Base-by-base conservation (phyloP, 2,797 vertebrate genomes). In the Fratercula arctica region DNA sequence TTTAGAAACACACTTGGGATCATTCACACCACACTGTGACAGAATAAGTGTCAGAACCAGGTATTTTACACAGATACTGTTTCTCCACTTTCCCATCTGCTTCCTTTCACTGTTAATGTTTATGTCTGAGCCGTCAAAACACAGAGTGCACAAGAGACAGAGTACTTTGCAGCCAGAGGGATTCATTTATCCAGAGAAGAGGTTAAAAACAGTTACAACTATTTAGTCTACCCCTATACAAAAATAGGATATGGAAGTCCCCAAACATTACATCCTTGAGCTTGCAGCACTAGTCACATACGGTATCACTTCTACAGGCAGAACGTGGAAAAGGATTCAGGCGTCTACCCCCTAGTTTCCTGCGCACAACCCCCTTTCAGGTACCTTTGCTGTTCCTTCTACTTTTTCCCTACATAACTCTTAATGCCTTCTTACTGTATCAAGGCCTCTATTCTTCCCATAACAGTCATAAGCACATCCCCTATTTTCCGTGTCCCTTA, bases 101-200 rank as follows among this genome's bases (percentile, higher is more conserved):
- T 91, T 89, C 67, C 33, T 87, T 93, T 91, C 67, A 79, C 37
- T 64, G 35, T 43, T 82, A 82, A 85, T 46, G 59, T 87, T 93
- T 94, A 81, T 20, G 29, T 91, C 70, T 85, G 45, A 89, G 50
- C 37, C 3, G 10, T 56, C 75, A 64, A 79, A 89, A 17, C 6
- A 21, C 9, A 51, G n/a, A 73, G 67, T 4, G 26, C 26, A 60
- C 21, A 72, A 53, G 37, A 83, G 51, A 76, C 43, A 59, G 39
- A 61, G 14, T 68, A 64, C 63, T 79, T 63, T 10, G 31, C 70
- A 91, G 66, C 9, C 61, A 82, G 70, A 72, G 21, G 12, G 72
- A 76, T 37, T 72, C 18, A 48, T 74, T 68, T 61, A 85, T 41
- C 63, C 78, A 72, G 37, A 77, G 33, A 8, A 76, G 33, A 91